Conservation (phyloP, 2,113 vertebrate species). For the Struthio camelus region DNA sequence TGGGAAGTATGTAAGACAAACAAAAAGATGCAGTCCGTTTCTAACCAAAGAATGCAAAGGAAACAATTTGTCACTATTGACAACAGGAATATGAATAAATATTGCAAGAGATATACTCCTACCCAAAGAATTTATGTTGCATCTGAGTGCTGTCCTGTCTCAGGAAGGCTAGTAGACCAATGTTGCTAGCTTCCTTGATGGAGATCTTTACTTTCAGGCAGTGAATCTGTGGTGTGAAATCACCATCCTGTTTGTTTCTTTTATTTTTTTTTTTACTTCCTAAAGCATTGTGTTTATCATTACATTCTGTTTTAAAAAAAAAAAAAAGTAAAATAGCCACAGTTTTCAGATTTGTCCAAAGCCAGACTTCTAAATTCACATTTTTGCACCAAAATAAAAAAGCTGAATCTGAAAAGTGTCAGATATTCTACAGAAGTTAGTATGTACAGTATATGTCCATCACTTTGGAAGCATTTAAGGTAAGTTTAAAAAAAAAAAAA, state of each 20-base stretch:
- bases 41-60: neutral
- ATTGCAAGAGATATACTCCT: neutral
- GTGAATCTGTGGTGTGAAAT: neutral
- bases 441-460: neutral
- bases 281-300: neutral
- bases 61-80: neutral
- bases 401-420: neutral
- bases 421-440: neutral
- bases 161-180: constrained; percentile 14
- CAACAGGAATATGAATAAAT: constrained; percentile 42
- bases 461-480: neutral
- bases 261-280: neutral
- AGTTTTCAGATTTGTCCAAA: neutral
- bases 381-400: neutral
- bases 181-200: neutral
- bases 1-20: neutral
- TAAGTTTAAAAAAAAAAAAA: neutral
- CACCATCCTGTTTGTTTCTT: neutral
- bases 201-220: neutral
- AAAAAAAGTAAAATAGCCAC: neutral
- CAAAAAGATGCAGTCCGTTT: neutral
- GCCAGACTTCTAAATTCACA: neutral
- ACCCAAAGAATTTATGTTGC: neutral
- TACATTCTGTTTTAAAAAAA: neutral
- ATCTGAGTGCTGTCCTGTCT: neutral